phyloP scores from a whole-genome alignment of 2,888 invertebrate genomes.

The Nemoura dubitans region DNA sequence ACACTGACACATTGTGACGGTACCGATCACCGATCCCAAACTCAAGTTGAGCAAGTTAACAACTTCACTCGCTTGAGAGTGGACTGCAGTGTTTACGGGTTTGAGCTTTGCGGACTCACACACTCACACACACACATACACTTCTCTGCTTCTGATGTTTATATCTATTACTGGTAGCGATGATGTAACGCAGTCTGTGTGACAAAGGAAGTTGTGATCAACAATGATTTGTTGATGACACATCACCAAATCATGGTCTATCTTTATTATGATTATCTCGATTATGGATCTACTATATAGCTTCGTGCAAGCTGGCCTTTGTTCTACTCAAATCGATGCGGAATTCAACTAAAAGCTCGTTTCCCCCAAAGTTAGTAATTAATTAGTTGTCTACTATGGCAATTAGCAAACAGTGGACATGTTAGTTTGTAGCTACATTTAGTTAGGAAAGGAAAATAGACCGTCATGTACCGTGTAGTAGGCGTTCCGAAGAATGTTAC shows the following conservation, averaged over 20 bases:
- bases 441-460: background rate
- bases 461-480: too few species aligned
- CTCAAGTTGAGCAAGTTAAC: background rate
- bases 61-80: background rate
- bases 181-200: background rate
- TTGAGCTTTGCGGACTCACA: too few species aligned
- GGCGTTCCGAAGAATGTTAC: too few species aligned
- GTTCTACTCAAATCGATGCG: background rate
- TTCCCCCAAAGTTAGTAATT: background rate
- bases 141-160: background rate
- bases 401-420: background rate
- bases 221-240: background rate
- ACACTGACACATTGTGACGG: too few species aligned
- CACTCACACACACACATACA: too few species aligned
- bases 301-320: background rate
- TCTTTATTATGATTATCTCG: background rate
- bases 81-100: background rate
- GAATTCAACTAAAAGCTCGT: background rate
- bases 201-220: background rate
- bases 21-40: background rate
- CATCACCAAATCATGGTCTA: background rate
- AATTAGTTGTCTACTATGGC: background rate
- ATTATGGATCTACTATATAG: background rate
- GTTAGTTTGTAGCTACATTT: too few species aligned
- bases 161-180: background rate